Conservation (phyloP, 2,113 vertebrate species). For the Nothocercus nigrocapillus region DNA sequence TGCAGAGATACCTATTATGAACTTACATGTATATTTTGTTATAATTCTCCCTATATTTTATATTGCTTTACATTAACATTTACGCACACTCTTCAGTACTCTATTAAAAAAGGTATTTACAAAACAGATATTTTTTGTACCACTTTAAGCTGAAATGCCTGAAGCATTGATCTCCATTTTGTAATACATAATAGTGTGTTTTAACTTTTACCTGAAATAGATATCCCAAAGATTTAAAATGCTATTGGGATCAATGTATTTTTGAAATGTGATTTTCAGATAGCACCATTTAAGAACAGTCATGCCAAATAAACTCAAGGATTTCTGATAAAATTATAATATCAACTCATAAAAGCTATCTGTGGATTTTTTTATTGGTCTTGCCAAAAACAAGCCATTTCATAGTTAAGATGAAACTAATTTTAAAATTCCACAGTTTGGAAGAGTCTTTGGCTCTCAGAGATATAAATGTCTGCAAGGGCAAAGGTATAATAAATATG, state of each 20-base stretch:
- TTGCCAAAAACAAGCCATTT: background rate
- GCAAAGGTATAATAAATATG: background rate
- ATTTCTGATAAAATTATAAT: constrained; percentile 17
- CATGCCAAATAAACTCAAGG: constrained; percentile 2
- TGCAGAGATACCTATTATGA: constrained; percentile 15
- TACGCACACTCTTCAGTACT: background rate
- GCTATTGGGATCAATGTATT: constrained; percentile 53
- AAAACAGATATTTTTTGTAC: constrained; percentile 59
- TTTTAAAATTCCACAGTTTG: background rate
- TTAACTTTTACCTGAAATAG: constrained; percentile 70
- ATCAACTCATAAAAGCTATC: constrained; percentile 15
- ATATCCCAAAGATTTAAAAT: constrained; percentile 61
- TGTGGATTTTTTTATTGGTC: constrained; percentile 1
- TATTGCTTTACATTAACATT: constrained; percentile 47
- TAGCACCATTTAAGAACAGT: constrained; percentile 29
- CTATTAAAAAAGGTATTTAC: constrained; percentile 60
- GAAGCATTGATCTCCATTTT: constrained; percentile 69
- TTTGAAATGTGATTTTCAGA: constrained; percentile 56
- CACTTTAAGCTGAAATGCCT: constrained; percentile 64
- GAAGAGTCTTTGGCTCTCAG: background rate
- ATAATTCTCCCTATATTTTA: constrained; percentile 21
- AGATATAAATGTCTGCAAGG: background rate
- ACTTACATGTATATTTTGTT: background rate
- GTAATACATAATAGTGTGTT: constrained; percentile 49
- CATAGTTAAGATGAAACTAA: background rate